phyloP scores from a whole-genome alignment of 2,888 invertebrate genomes.

The Agonopterix arenella region DNA sequence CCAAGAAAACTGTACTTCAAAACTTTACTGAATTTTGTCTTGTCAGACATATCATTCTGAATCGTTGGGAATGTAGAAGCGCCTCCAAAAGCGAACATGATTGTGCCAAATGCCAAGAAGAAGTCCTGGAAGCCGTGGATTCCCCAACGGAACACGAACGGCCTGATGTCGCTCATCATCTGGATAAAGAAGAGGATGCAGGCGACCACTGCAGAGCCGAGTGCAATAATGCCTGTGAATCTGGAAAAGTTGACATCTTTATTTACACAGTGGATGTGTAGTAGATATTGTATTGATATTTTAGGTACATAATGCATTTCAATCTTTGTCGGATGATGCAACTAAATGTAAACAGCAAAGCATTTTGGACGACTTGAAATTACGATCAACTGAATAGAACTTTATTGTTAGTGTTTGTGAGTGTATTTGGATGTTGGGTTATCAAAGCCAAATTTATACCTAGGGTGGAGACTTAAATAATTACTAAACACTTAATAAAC shows the following conservation, averaged over 20 bases:
- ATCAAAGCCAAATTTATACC: too few species aligned
- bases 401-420: too few species aligned
- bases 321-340: too few species aligned
- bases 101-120: slow-evolving; percentile 82
- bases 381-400: too few species aligned
- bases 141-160: slow-evolving; percentile 61
- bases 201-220: slow-evolving; percentile 78
- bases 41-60: slow-evolving; percentile 85
- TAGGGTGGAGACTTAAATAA: too few species aligned
- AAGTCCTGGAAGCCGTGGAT: slow-evolving; percentile 79
- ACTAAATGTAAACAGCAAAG: too few species aligned
- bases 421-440: too few species aligned
- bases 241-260: slow-evolving; percentile 44
- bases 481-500: too few species aligned
- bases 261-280: too few species aligned
- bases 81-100: slow-evolving; percentile 84
- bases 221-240: slow-evolving; percentile 79
- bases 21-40: slow-evolving; percentile 79
- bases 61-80: slow-evolving; percentile 87
- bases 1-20: slow-evolving; percentile 79
- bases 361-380: too few species aligned
- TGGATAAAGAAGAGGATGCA: slow-evolving; percentile 79
- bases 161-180: slow-evolving; percentile 72
- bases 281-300: too few species aligned
- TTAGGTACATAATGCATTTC: too few species aligned